Evolutionary conservation across 2,888 invertebrate species (phyloP).

Genomic region (Orthosia gothica): DNA sequence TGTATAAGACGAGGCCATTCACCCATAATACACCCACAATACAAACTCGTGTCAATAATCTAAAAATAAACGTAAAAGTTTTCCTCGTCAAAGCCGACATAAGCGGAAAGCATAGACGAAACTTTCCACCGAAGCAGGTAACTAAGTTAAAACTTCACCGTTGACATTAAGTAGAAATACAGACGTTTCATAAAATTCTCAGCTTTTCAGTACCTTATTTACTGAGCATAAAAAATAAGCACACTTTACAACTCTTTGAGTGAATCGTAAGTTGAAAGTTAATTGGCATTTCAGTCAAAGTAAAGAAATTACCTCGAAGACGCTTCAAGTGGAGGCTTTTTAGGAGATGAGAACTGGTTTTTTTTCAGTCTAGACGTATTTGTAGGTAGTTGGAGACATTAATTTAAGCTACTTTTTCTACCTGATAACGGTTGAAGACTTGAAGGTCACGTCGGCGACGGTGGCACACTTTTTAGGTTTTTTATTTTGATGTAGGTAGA

Average conservation of each 20-base stretch:
- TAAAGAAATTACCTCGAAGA: slow-evolving; percentile 43
- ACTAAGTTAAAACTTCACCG: slow-evolving; percentile 55
- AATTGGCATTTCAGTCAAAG: slow-evolving; percentile 54
- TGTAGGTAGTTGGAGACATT: background rate
- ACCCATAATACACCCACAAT: background rate
- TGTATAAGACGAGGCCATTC: background rate
- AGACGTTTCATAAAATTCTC: slow-evolving; percentile 44
- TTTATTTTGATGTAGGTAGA: background rate
- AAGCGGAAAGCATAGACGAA: slow-evolving; percentile 6
- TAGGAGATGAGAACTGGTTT: background rate
- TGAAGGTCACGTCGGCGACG: background rate
- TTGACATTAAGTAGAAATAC: slow-evolving; percentile 30
- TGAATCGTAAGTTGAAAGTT: slow-evolving; percentile 48
- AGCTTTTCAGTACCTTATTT: slow-evolving; percentile 31
- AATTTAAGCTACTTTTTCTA: slow-evolving; percentile 16
- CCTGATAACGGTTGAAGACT: background rate
- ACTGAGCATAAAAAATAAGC: slow-evolving; percentile 39
- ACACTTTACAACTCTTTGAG: slow-evolving; percentile 41
- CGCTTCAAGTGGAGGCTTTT: slow-evolving; percentile 15
- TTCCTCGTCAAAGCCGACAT: slow-evolving; percentile 24
- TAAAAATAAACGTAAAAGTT: slow-evolving; percentile 20
- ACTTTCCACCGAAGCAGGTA: slow-evolving; percentile 32
- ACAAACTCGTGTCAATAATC: slow-evolving; percentile 9
- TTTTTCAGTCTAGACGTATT: slow-evolving; percentile 34
- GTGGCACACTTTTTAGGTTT: background rate